Conservation (phyloP, 2,113 vertebrate species). For the Psephotus haematonotus region DNA sequence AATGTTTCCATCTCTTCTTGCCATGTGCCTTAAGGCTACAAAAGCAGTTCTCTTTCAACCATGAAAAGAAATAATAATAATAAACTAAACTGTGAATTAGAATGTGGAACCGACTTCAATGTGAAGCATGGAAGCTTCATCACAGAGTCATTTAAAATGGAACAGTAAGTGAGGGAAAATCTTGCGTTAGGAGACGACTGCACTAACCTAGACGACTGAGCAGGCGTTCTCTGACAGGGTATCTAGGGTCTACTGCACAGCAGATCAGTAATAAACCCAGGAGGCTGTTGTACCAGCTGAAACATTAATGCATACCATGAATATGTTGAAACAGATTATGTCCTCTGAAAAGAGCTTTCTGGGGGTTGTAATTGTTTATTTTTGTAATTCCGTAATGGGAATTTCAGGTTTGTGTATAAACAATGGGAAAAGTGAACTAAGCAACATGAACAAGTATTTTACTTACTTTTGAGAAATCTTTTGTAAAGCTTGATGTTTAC, state of each 20-base stretch:
- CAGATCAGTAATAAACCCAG: not conserved
- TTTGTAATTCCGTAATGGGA: not conserved
- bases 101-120: not conserved
- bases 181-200: not conserved
- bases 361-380: not conserved
- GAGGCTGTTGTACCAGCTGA: not conserved
- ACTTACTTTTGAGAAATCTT: not conserved
- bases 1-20: conserved; percentile 29
- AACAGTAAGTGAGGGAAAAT: not conserved
- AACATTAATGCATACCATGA: not conserved
- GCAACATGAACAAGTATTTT: not conserved
- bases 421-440: not conserved
- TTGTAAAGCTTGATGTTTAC: conserved; percentile 14
- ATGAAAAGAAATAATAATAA: conserved; percentile 1
- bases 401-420: conserved; percentile 9
- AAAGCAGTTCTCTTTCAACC: not conserved
- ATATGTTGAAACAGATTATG: not conserved
- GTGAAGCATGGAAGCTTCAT: not conserved
- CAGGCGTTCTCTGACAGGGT: not conserved
- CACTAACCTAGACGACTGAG: not conserved
- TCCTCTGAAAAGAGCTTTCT: not conserved
- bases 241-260: not conserved
- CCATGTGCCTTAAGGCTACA: not conserved
- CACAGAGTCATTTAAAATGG: not conserved
- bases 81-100: not conserved